Percentiles rank a stretch among this genome's conserved stretches.
These are phyloP conservation scores for Tetramorium parvispinum DNA, from an alignment of 1,140 invertebrate species.

Conservation along the genomic window DNA sequence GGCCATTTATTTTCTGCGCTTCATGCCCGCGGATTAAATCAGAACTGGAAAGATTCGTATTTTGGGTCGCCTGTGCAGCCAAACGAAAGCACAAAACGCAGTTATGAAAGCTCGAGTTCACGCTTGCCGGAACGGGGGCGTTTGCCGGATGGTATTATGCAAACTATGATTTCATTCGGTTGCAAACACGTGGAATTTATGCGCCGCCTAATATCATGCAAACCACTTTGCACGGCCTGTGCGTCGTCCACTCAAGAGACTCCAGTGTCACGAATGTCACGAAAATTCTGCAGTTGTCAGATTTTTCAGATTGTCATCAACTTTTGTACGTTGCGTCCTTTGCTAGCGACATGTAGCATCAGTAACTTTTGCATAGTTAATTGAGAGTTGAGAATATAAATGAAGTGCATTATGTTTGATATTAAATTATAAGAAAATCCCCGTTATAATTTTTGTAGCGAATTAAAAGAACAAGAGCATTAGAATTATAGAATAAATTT, in stretches of 20 bases:
- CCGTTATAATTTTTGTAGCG: not conserved
- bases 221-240: conserved; percentile 32
- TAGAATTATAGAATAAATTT: not conserved
- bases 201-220: conserved; percentile 56
- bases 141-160: conserved; percentile 43
- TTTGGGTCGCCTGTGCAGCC: conserved; percentile 23
- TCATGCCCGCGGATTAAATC: conserved; percentile 29
- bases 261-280: not conserved
- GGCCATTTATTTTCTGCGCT: conserved; percentile 36
- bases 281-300: conserved; percentile 6
- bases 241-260: conserved; percentile 34
- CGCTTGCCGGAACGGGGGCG: conserved; percentile 35
- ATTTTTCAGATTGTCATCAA: conserved; percentile 31
- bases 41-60: conserved; percentile 11
- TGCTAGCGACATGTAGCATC: not conserved
- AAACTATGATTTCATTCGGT: conserved; percentile 57
- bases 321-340: not conserved
- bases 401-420: not conserved
- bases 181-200: conserved; percentile 60
- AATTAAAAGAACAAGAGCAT: not conserved
- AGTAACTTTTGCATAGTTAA: not conserved
- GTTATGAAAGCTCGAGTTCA: conserved; percentile 48
- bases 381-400: not conserved
- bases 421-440: not conserved
- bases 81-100: conserved; percentile 41